phyloP scores from a whole-genome alignment of 2,797 vertebrate species.

The Myotis planiceps region DNA sequence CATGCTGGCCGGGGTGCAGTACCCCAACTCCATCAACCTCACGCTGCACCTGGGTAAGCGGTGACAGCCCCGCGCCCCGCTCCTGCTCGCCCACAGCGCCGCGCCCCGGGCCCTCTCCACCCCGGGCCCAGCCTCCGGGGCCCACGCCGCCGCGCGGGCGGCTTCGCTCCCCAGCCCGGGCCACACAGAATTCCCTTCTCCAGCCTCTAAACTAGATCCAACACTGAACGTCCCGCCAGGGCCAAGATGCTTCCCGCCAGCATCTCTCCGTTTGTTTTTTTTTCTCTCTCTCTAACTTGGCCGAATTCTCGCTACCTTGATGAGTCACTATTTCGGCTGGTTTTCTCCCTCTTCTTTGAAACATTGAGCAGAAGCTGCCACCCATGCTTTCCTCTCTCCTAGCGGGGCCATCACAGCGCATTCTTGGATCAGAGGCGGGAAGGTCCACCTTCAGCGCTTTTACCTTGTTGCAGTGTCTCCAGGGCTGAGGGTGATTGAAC shows the following conservation, averaged over 20 bases:
- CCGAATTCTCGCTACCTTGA: not conserved
- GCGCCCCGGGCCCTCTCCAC: not conserved
- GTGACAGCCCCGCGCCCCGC: not conserved
- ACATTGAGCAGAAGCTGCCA: not conserved
- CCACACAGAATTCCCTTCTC: constrained; percentile 15
- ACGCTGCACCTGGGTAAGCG: constrained; percentile 97
- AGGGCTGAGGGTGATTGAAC: not conserved
- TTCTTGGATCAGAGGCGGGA: not conserved
- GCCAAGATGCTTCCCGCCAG: not conserved
- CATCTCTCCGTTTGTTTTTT: not conserved
- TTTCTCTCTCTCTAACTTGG: not conserved
- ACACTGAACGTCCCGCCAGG: not conserved
- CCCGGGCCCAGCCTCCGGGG: not conserved
- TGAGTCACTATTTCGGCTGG: not conserved
- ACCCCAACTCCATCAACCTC: constrained; percentile 95
- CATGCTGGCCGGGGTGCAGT: constrained; percentile 98
- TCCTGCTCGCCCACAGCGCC: not conserved
- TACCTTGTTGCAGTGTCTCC: not conserved
- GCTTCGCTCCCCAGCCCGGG: not conserved
- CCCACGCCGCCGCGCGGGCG: not conserved
- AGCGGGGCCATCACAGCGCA: not conserved
- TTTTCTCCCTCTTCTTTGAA: not conserved
- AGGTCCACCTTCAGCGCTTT: not conserved
- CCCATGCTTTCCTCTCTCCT: not conserved
- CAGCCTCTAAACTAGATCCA: not conserved